These are phyloP conservation scores for Galbula dea DNA, from an alignment of 2,113 vertebrate species.

Conservation along the genomic window DNA sequence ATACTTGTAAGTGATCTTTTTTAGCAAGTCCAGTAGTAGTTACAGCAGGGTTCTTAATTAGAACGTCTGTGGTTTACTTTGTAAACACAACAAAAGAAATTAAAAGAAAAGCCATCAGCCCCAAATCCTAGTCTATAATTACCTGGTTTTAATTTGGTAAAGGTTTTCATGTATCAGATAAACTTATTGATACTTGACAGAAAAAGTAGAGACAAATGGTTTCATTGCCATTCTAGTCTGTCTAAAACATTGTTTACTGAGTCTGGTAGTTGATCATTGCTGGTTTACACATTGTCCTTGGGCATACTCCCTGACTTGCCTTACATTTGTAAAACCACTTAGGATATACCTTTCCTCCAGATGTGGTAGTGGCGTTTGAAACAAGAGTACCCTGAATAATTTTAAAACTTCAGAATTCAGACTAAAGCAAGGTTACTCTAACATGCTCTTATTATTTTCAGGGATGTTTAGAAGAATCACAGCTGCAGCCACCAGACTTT, in stretches of 20 bases:
- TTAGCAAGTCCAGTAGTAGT: neutral
- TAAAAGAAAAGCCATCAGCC: no score
- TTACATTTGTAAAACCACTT: neutral
- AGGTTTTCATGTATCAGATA: neutral
- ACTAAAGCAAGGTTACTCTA: neutral
- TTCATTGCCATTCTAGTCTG: neutral
- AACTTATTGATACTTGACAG: neutral
- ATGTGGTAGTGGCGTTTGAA: neutral
- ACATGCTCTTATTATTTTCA: conserved; percentile 45
- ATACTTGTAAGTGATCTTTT: neutral
- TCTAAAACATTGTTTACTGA: neutral
- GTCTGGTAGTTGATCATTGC: neutral
- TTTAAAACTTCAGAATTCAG: neutral
- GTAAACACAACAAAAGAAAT: neutral
- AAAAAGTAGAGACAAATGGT: neutral
- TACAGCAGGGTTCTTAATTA: neutral
- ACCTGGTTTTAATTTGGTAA: neutral
- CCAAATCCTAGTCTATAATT: neutral
- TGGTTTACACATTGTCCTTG: neutral
- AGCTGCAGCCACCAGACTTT: conserved; percentile 86
- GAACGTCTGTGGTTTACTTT: neutral
- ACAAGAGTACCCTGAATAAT: neutral
- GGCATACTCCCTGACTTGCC: neutral
- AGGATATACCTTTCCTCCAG: neutral
- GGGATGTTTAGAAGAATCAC: conserved; percentile 97